Conservation (phyloP, 2,113 vertebrate species). For the Anser cygnoides region DNA sequence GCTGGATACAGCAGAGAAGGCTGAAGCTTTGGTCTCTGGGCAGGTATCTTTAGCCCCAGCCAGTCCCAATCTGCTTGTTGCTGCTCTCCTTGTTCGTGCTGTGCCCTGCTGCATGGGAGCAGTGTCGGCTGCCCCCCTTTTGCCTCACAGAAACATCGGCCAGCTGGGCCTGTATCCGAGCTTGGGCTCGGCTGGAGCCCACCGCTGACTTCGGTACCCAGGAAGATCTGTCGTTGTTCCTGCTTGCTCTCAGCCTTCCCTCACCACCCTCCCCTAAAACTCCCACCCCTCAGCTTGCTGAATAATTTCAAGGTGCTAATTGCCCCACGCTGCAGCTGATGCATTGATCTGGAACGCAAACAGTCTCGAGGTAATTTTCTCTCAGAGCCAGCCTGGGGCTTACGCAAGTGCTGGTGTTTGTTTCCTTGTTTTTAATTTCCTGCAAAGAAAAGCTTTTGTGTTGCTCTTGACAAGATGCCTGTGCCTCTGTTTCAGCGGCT, state of each 20-base stretch:
- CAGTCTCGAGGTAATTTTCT: constrained; percentile 55
- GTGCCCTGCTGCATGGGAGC: neutral
- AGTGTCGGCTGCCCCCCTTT: neutral
- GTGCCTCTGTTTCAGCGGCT: neutral
- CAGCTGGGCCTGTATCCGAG: neutral
- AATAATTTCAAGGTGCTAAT: constrained; percentile 51
- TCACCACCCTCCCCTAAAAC: neutral
- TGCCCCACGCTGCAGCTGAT: neutral
- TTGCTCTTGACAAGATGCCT: neutral
- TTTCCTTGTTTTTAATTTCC: constrained; percentile 59
- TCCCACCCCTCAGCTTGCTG: neutral
- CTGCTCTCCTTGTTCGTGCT: neutral
- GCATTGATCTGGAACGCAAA: constrained; percentile 57
- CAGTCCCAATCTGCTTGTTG: neutral
- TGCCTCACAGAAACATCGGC: neutral
- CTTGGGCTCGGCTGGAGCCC: neutral
- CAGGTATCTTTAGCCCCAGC: neutral
- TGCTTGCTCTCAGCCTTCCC: neutral
- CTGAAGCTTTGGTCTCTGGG: neutral
- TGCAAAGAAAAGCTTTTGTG: constrained; percentile 59
- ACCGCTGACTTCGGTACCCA: neutral
- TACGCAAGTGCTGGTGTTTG: constrained; percentile 32
- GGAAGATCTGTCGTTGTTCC: neutral
- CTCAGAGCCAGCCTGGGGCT: constrained; percentile 11
- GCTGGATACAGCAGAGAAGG: neutral